Conservation (phyloP, 1,140 invertebrate genomes). For the Drosophila ercepeae region DNA sequence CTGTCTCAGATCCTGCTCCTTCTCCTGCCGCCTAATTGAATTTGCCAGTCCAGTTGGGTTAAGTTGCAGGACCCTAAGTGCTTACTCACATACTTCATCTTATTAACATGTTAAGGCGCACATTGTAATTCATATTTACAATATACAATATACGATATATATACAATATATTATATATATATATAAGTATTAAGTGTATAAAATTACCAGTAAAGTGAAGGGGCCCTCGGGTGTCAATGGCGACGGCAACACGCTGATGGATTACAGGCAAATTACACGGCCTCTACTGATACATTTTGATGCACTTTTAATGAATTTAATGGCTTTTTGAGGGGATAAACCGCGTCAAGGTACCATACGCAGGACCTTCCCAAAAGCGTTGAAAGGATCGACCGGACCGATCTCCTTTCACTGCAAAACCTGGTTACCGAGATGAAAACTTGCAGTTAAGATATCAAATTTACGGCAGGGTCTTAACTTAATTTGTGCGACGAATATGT, state of each 20-base stretch:
- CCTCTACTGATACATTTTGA: constrained; percentile 54
- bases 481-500: constrained; percentile 1
- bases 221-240: constrained; percentile 56
- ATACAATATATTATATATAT: too few relatives aligned
- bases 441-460: constrained; percentile 22
- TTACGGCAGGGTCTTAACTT: constrained; percentile 1
- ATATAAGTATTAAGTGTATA: constrained; percentile 36
- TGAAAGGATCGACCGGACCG: constrained; percentile 45
- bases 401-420: constrained; percentile 29
- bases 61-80: constrained; percentile 8
- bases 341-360: neutral
- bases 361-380: constrained; percentile 20
- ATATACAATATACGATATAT: too few relatives aligned
- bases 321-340: constrained; percentile 21
- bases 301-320: constrained; percentile 79
- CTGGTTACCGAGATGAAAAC: constrained; percentile 35
- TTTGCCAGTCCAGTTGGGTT: constrained; percentile 36
- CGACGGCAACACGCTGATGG: constrained; percentile 64
- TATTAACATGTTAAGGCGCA: constrained; percentile 76
- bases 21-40: constrained; percentile 62
- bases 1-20: constrained; percentile 13
- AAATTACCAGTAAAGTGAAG: neutral
- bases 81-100: constrained; percentile 66
- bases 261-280: constrained; percentile 72
- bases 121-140: constrained; percentile 65